phyloP scores from a whole-genome alignment of 1,140 invertebrate species.

The Diorhabda carinulata region DNA sequence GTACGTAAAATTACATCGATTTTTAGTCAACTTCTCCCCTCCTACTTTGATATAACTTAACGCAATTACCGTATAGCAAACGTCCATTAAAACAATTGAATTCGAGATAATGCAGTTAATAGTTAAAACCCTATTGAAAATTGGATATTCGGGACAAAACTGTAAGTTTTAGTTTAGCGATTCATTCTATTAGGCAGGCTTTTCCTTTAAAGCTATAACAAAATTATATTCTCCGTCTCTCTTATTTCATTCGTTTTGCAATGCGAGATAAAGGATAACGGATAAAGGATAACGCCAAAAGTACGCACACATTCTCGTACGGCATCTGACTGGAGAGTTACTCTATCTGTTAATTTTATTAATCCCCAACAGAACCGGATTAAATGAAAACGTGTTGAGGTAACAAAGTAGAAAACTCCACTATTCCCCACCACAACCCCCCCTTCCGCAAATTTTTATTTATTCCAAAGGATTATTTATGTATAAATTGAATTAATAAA shows the following conservation, averaged over 20 bases:
- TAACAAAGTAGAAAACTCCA: too few species aligned
- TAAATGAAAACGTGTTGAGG: neutral
- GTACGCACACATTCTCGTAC: slow-evolving; percentile 21
- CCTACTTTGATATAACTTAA: neutral
- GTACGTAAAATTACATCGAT: too few species aligned
- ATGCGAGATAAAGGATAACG: slow-evolving; percentile 13
- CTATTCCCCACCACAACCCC: too few species aligned
- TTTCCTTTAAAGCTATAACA: slow-evolving; percentile 26
- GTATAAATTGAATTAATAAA: too few species aligned
- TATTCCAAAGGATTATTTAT: too few species aligned
- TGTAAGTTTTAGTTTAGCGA: slow-evolving; percentile 25
- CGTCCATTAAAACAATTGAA: slow-evolving; percentile 39
- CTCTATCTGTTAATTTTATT: slow-evolving; percentile 38
- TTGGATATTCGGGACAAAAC: slow-evolving; percentile 34
- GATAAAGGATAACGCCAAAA: slow-evolving; percentile 22
- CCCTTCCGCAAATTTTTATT: too few species aligned
- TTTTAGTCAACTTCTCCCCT: neutral
- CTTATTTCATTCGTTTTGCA: neutral
- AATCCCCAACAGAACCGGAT: slow-evolving; percentile 22
- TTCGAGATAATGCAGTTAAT: slow-evolving; percentile 37
- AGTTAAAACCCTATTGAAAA: slow-evolving; percentile 38
- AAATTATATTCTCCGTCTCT: slow-evolving; percentile 18
- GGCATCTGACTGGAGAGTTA: slow-evolving; percentile 29
- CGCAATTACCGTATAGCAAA: slow-evolving; percentile 18
- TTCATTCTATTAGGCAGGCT: slow-evolving; percentile 22